Evolutionary conservation across 2,797 vertebrate genomes (phyloP), one percentile per base, ranked within the genome.

Genomic region (Pampus argenteus): DNA sequence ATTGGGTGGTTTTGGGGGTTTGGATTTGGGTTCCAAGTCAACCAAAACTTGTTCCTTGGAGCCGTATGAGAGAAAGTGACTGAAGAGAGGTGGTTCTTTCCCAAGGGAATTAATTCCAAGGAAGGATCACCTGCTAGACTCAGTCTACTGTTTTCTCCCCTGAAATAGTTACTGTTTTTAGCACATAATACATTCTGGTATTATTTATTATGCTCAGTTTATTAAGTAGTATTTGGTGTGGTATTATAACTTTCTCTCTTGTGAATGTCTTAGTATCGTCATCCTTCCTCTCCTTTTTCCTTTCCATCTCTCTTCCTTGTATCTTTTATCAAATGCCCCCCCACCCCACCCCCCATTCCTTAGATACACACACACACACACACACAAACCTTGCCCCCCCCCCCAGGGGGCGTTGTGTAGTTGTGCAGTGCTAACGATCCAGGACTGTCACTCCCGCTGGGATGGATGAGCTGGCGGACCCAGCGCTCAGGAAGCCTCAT

Each of bases 361-460:
- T n/a, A n/a, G n/a, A n/a, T n/a, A n/a, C 20, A 51, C n/a, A 63
- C 49, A 66, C 60, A 44, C 63, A 59, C 45, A 78, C 40, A 69
- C 7, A 62, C 44, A 52, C 44, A 26, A 50, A 50, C 75, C 29
- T 51, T 74, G 51, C 50, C 79, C 60, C 38, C 66, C 69, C 95
- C 96, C 95, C 95, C 94, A 97, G 96, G 95, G 96, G 96, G 96
- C 96, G 96, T 93, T 95, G 93, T 96, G 96, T 95, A 91, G 96
- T 96, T 95, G 95, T 94, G 94, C 94, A 95, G 93, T 91, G 92
- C 93, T 96, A 97, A 97, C 95, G 96, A 97, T 96, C 95, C 95
- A 94, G 93, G 94, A 94, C 94, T 95, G 94, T 95, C 94, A 93
- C 83, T 89, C 90, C 90, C 87, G 89, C 89, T 92, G 93, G 95